These are phyloP conservation scores for Miichthys miiuy DNA, from an alignment of 2,797 vertebrate genomes.

Conservation along the genomic window DNA sequence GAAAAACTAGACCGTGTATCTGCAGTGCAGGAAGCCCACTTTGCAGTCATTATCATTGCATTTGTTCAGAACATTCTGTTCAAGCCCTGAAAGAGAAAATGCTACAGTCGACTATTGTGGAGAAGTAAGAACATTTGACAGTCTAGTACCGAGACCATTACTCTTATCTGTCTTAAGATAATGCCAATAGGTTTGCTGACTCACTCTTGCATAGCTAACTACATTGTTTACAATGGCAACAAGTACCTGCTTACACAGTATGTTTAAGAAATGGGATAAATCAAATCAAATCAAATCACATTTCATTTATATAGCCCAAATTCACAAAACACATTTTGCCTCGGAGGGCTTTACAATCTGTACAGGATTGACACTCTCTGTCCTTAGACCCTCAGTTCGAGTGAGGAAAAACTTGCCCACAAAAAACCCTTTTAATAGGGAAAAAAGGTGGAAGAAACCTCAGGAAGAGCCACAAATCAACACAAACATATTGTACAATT, in stretches of 20 bases:
- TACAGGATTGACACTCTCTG: too few species aligned
- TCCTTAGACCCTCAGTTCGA: too few species aligned
- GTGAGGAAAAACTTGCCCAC: too few species aligned
- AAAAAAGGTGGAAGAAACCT: too few species aligned
- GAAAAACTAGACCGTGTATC: slow-evolving; percentile 12
- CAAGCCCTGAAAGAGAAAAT: slow-evolving; percentile 36
- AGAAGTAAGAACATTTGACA: slow-evolving; percentile 34
- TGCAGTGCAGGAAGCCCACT: slow-evolving; percentile 28
- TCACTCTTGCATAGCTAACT: slow-evolving; percentile 49
- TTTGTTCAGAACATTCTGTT: slow-evolving; percentile 58
- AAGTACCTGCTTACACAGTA: slow-evolving; percentile 37
- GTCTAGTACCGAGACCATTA: slow-evolving; percentile 43
- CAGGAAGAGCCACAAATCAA: too few species aligned
- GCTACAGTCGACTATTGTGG: slow-evolving; percentile 2
- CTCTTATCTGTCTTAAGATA: slow-evolving; percentile 22
- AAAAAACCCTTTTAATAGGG: too few species aligned
- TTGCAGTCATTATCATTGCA: slow-evolving; percentile 54
- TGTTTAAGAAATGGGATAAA: slow-evolving; percentile 25
- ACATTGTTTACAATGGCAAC: slow-evolving; percentile 67
- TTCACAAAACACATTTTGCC: too few species aligned
- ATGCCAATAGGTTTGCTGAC: slow-evolving; percentile 22
- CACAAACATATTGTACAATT: too few species aligned
- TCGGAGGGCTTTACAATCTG: too few species aligned
- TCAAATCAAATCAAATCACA: too few species aligned
- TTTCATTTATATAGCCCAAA: too few species aligned